A percentile compares a stretch with the other conserved stretches of the same genome.
phyloP scores from a whole-genome alignment of 2,797 vertebrate species.

The Protosalanx chinensis region DNA sequence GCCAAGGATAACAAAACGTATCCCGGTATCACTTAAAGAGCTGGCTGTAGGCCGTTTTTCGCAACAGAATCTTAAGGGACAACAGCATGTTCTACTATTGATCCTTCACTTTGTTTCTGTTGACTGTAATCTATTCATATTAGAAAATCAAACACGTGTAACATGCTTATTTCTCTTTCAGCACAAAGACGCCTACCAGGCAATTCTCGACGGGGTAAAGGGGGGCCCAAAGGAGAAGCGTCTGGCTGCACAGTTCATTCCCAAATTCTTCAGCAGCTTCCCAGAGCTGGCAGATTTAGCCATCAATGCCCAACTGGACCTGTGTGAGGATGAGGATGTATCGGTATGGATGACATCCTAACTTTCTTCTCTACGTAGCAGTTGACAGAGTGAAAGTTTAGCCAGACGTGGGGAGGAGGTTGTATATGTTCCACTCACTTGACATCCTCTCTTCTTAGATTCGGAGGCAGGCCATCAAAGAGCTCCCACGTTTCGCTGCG shows the following conservation, averaged over 20 bases:
- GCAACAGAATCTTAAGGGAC: no score
- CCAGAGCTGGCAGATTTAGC: slow-evolving; percentile 93
- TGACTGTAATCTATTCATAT: background rate
- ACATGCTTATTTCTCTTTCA: slow-evolving; percentile 50
- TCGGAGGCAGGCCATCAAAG: slow-evolving; percentile 95
- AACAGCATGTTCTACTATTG: no score
- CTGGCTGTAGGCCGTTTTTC: no score
- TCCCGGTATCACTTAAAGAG: no score
- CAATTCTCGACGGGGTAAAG: slow-evolving; percentile 92
- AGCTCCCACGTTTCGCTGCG: slow-evolving; percentile 95
- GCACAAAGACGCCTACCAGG: slow-evolving; percentile 98
- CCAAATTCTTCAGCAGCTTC: slow-evolving; percentile 97
- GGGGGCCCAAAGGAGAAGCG: slow-evolving; percentile 95
- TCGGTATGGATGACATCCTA: slow-evolving; percentile 78
- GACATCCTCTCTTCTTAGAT: slow-evolving; percentile 73
- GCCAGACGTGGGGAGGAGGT: background rate
- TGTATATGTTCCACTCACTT: background rate
- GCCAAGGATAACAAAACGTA: background rate
- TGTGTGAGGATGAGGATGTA: slow-evolving; percentile 97
- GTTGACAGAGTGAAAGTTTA: background rate
- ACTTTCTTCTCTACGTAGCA: no score
- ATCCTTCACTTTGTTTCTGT: no score
- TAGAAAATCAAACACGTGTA: background rate
- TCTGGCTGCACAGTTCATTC: slow-evolving; percentile 96
- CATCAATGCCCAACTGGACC: slow-evolving; percentile 95